These are phyloP conservation scores for Sitophilus oryzae DNA, from an alignment of 1,140 invertebrate genomes.

Conservation along the genomic window DNA sequence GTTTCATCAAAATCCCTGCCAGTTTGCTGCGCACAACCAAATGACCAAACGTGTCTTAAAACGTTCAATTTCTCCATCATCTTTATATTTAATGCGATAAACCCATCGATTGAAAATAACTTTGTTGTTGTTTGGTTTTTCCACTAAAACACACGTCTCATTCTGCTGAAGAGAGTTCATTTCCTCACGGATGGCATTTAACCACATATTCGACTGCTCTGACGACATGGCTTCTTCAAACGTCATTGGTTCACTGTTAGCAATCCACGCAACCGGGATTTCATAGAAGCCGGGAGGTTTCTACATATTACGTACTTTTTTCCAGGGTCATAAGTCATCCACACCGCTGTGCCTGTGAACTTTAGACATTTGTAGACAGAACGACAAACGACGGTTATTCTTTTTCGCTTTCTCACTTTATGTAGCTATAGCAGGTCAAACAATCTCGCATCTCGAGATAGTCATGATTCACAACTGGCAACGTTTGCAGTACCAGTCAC, in stretches of 20 bases:
- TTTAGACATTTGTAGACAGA: too few species aligned
- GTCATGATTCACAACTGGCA: too few species aligned
- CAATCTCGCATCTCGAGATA: too few species aligned
- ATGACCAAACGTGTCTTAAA: slow-evolving; percentile 41
- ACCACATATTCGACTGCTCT: slow-evolving; percentile 9
- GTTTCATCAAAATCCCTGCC: slow-evolving; percentile 27
- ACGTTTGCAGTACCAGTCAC: too few species aligned
- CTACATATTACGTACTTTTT: too few species aligned
- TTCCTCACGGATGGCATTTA: slow-evolving; percentile 18
- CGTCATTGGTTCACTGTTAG: slow-evolving; percentile 4
- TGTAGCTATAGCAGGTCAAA: too few species aligned
- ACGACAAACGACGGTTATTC: too few species aligned
- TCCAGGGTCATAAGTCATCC: too few species aligned
- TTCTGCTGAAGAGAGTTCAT: slow-evolving; percentile 13
- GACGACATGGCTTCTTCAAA: slow-evolving; percentile 7
- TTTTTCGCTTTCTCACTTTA: too few species aligned
- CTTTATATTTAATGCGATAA: slow-evolving; percentile 29
- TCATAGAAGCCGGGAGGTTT: slow-evolving; percentile 11
- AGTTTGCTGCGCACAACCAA: slow-evolving; percentile 36
- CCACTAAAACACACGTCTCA: slow-evolving; percentile 8
- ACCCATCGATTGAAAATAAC: slow-evolving; percentile 40
- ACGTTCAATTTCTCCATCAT: slow-evolving; percentile 17
- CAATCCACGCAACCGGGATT: neutral
- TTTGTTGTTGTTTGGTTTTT: slow-evolving; percentile 25
- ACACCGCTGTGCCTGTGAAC: too few species aligned